Evolutionary conservation across 2,113 vertebrate genomes (phyloP).

Genomic region (Rhagologus leucostigma): DNA sequence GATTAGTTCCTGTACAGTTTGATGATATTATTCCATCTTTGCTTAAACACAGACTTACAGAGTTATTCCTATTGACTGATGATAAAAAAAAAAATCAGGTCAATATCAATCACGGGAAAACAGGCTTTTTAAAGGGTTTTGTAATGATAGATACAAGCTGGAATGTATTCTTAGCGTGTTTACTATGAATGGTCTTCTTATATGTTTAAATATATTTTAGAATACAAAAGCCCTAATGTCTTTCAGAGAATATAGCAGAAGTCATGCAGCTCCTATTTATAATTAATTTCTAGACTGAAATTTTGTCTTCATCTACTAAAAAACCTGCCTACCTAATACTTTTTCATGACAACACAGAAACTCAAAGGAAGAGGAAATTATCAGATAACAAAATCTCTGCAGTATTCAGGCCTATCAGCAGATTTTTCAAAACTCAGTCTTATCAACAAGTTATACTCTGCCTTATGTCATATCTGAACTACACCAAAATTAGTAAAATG

Average conservation of each 20-base stretch:
- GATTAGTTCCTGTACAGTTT: background rate
- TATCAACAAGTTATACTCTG: background rate
- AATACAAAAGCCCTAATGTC: background rate
- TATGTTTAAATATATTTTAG: background rate
- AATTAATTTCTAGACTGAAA: background rate
- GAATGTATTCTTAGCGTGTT: background rate
- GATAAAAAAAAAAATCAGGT: background rate
- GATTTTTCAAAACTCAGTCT: background rate
- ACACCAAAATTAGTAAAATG: background rate
- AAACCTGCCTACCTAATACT: background rate
- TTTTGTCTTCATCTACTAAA: background rate
- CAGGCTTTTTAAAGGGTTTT: background rate
- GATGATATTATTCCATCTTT: background rate
- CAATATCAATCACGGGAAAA: background rate
- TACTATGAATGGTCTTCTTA: background rate
- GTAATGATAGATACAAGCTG: background rate
- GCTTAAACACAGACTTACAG: background rate
- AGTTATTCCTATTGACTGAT: background rate
- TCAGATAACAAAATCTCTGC: constrained; percentile 1
- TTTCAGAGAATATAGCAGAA: background rate
- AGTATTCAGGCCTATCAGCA: background rate
- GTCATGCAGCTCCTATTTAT: background rate
- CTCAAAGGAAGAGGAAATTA: background rate
- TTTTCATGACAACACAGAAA: background rate
- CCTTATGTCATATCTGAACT: background rate